phyloP scores from a whole-genome alignment of 2,888 invertebrate genomes.

The Chrysolina oricalcia region DNA sequence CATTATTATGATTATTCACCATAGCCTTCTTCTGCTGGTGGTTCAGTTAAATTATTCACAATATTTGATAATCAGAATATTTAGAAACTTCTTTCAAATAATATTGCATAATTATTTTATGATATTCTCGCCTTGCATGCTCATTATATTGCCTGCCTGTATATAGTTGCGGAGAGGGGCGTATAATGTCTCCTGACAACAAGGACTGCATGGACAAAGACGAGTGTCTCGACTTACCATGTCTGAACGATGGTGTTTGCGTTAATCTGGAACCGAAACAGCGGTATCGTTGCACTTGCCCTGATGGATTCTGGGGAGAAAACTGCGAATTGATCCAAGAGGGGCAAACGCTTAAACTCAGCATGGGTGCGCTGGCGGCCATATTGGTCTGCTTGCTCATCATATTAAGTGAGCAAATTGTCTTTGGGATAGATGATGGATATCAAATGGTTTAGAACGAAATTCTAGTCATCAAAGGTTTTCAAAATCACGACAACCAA shows the following conservation, averaged over 20 bases:
- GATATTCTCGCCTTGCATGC: conserved; percentile 24
- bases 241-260: conserved; percentile 94
- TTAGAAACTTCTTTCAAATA: background rate
- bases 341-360: conserved; percentile 94
- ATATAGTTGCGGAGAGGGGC: conserved; percentile 93
- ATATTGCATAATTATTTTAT: background rate
- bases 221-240: conserved; percentile 95
- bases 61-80: no score
- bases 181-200: conserved; percentile 90
- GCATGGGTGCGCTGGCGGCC: conserved; percentile 97
- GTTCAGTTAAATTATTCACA: no score
- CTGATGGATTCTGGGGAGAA: conserved; percentile 94
- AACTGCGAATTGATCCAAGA: conserved; percentile 95
- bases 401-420: conserved; percentile 90
- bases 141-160: conserved; percentile 34
- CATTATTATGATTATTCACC: no score
- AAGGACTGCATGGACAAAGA: conserved; percentile 97
- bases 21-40: background rate
- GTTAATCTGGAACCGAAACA: conserved; percentile 92
- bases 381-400: conserved; percentile 97
- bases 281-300: conserved; percentile 91
- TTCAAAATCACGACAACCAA: no score
- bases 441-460: conserved; percentile 26
- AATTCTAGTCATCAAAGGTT: background rate
- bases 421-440: conserved; percentile 24